Evolutionary conservation across 2,888 invertebrate species (phyloP).

Genomic region (Neoaliturus tenellus): DNA sequence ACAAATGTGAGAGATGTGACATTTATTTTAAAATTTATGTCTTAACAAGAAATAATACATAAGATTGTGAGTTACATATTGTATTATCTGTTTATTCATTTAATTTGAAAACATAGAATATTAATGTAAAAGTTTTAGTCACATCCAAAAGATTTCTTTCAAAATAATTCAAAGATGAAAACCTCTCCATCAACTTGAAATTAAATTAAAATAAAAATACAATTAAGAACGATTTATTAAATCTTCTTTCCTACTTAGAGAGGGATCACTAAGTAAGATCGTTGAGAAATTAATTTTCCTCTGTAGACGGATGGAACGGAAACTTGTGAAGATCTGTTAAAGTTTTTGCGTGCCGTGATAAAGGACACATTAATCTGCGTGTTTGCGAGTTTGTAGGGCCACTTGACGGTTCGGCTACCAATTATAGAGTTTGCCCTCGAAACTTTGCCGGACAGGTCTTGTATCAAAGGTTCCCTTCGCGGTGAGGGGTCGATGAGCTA

Average conservation of each 20-base stretch:
- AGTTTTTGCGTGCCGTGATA: background rate
- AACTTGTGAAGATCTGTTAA: background rate
- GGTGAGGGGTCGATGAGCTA: too few species aligned
- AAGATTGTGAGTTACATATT: too few species aligned
- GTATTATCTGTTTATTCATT: too few species aligned
- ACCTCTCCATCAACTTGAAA: too few species aligned
- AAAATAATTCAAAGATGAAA: too few species aligned
- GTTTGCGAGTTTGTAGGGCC: slow-evolving; percentile 5
- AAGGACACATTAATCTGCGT: background rate
- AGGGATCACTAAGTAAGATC: background rate
- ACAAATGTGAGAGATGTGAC: too few species aligned
- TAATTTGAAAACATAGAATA: too few species aligned
- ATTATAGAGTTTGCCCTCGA: background rate
- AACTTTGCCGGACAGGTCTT: background rate
- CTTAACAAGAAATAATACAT: too few species aligned
- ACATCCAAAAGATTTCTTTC: too few species aligned
- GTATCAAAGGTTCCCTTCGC: background rate
- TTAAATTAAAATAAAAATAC: background rate
- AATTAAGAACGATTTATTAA: background rate
- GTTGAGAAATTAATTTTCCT: background rate
- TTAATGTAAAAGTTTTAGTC: too few species aligned
- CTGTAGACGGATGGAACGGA: background rate
- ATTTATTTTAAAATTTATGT: too few species aligned
- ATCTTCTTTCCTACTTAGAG: background rate
- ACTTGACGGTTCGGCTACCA: background rate